These are phyloP conservation scores for Kryphioiulus occultus DNA, from an alignment of 2,888 invertebrate genomes.

Conservation along the genomic window DNA sequence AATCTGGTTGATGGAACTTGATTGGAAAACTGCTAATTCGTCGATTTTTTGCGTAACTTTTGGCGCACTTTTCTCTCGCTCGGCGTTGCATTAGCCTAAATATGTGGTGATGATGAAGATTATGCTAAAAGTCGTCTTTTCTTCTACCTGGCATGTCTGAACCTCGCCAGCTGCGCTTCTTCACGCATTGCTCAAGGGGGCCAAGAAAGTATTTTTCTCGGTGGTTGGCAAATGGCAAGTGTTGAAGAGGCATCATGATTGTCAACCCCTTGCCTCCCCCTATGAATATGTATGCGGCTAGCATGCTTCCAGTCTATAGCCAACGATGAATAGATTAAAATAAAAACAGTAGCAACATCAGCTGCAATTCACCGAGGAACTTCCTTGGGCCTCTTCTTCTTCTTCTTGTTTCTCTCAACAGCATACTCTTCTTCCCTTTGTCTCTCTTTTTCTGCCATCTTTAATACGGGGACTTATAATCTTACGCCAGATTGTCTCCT, in stretches of 20 bases:
- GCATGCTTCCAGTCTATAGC: constrained; percentile 4
- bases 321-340: constrained; percentile 32
- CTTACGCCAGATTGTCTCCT: not conserved
- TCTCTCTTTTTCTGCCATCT: constrained; percentile 20
- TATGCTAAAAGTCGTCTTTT: constrained; percentile 36
- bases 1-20: constrained; percentile 8
- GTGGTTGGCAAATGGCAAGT: constrained; percentile 40
- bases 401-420: constrained; percentile 33
- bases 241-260: constrained; percentile 22
- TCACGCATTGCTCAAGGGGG: constrained; percentile 37
- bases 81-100: constrained; percentile 6
- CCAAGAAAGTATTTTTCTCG: not conserved
- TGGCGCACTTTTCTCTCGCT: not conserved
- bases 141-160: constrained; percentile 35
- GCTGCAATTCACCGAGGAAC: constrained; percentile 27
- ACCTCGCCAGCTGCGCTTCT: constrained; percentile 32
- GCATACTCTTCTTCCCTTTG: constrained; percentile 21
- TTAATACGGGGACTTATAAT: constrained; percentile 6
- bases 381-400: constrained; percentile 19
- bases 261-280: constrained; percentile 40
- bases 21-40: constrained; percentile 32
- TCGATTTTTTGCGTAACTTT: not conserved
- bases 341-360: constrained; percentile 34
- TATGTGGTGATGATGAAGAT: constrained; percentile 40
- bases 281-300: constrained; percentile 28